These are phyloP conservation scores for Cerceris ruficornis DNA, from an alignment of 2,888 invertebrate species.

Conservation along the genomic window DNA sequence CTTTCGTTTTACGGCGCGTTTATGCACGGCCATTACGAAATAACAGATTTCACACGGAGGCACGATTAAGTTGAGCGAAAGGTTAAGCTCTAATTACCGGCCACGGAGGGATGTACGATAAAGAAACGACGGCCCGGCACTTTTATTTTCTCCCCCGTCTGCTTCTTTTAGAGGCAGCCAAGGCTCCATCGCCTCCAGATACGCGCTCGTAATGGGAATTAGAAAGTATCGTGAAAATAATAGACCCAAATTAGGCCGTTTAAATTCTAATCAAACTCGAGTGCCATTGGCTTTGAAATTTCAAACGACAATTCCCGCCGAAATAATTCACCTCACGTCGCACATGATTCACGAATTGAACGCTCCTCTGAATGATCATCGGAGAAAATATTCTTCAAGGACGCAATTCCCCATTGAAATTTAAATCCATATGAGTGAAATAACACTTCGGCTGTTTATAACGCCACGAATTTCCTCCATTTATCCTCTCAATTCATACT, in stretches of 20 bases:
- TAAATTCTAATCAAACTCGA: conserved; percentile 38
- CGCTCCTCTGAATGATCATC: too few species aligned
- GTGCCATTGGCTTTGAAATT: conserved; percentile 46
- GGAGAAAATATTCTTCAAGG: too few species aligned
- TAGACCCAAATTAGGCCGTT: conserved; percentile 36
- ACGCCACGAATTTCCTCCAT: too few species aligned
- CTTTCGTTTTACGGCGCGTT: background rate
- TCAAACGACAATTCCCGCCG: conserved; percentile 25
- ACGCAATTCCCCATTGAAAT: too few species aligned
- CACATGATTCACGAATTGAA: too few species aligned
- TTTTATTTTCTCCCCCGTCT: conserved; percentile 15
- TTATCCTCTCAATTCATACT: too few species aligned
- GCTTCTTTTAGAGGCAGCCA: background rate
- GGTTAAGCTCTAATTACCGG: conserved; percentile 56
- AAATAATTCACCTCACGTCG: background rate
- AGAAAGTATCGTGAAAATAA: conserved; percentile 13
- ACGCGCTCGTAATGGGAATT: conserved; percentile 5
- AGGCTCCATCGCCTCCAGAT: conserved; percentile 5
- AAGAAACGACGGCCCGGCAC: conserved; percentile 21
- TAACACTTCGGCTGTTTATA: too few species aligned
- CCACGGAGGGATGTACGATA: conserved; percentile 24
- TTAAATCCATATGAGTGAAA: too few species aligned
- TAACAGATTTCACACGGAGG: conserved; percentile 35
- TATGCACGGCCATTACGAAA: conserved; percentile 1
- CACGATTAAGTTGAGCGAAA: conserved; percentile 52